Evolutionary conservation across 30 jellyfish, hydroid and myxozoan genomes (phyloP).

Genomic region (Aurelia aurita complex sp. Pacific): DNA sequence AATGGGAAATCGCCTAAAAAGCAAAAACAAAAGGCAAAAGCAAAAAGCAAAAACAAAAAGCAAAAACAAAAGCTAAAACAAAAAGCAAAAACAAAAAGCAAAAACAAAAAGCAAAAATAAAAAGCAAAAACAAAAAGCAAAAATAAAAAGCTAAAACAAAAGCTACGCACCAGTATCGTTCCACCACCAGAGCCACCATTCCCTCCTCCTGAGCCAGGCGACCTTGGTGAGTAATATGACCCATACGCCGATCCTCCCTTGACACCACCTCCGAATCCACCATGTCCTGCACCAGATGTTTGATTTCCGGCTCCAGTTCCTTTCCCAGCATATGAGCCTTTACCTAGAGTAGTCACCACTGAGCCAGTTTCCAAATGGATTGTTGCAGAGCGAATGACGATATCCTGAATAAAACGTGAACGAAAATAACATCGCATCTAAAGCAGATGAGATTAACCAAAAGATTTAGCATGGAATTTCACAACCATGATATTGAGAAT

Average conservation of each 20-base stretch:
- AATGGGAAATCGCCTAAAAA: no score
- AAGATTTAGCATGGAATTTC: no score
- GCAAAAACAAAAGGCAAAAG: no score
- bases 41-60: no score
- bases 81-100: no score
- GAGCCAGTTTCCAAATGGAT: conserved; percentile 60
- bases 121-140: no score
- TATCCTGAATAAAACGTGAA: not conserved
- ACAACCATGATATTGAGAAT: no score
- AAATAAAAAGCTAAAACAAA: not conserved
- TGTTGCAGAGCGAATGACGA: conserved; percentile 31
- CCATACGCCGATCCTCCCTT: conserved; percentile 56
- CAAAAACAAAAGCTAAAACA: no score
- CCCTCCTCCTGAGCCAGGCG: conserved; percentile 69
- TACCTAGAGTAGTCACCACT: conserved; percentile 20
- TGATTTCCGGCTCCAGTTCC: conserved; percentile 58
- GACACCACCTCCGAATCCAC: conserved; percentile 74
- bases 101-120: no score
- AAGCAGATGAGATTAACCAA: no score
- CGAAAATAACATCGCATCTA: no score
- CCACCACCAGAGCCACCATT: conserved; percentile 73
- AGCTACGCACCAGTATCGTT: not conserved
- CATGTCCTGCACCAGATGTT: conserved; percentile 66
- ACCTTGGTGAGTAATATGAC: conserved; percentile 58
- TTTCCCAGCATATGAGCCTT: conserved; percentile 30